phyloP scores from a whole-genome alignment of 2,797 vertebrate species.

The Fistularia tabacaria region DNA sequence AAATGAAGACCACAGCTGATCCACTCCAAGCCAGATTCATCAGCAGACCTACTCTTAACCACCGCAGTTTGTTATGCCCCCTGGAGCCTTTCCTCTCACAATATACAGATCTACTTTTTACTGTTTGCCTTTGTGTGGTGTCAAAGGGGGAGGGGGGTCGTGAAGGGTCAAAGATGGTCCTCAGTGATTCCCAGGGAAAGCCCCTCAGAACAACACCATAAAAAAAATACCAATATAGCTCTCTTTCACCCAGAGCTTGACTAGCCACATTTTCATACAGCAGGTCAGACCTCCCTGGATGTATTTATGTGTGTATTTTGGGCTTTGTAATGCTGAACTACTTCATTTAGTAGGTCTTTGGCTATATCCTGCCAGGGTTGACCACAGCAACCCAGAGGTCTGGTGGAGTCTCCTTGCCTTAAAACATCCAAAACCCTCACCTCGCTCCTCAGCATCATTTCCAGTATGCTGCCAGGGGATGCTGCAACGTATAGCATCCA shows the following conservation, averaged over 20 bases:
- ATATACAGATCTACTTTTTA: constrained; percentile 28
- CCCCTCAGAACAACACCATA: constrained; percentile 39
- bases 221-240: constrained; percentile 47
- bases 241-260: constrained; percentile 31
- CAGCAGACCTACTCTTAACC: constrained; percentile 36
- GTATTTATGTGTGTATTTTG: constrained; percentile 31
- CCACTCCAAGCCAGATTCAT: constrained; percentile 31
- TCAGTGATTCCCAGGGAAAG: constrained; percentile 51
- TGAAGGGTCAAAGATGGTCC: constrained; percentile 17
- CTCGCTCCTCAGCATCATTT: constrained; percentile 35
- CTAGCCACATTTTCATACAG: constrained; percentile 55
- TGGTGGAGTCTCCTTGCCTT: constrained; percentile 45
- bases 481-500: constrained; percentile 29
- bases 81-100: constrained; percentile 16
- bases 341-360: constrained; percentile 48
- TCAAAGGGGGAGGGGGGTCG: constrained; percentile 18
- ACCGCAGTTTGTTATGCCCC: constrained; percentile 18
- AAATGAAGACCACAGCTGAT: constrained; percentile 47
- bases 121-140: constrained; percentile 45
- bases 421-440: constrained; percentile 39
- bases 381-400: constrained; percentile 52
- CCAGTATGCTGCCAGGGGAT: constrained; percentile 38
- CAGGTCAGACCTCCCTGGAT: constrained; percentile 57
- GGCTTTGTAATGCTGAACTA: constrained; percentile 39
- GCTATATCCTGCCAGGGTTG: constrained; percentile 42